Percentiles rank a stretch among this genome's conserved stretches.
phyloP scores from a whole-genome alignment of 2,113 vertebrate species.

The Cnemophilus loriae region DNA sequence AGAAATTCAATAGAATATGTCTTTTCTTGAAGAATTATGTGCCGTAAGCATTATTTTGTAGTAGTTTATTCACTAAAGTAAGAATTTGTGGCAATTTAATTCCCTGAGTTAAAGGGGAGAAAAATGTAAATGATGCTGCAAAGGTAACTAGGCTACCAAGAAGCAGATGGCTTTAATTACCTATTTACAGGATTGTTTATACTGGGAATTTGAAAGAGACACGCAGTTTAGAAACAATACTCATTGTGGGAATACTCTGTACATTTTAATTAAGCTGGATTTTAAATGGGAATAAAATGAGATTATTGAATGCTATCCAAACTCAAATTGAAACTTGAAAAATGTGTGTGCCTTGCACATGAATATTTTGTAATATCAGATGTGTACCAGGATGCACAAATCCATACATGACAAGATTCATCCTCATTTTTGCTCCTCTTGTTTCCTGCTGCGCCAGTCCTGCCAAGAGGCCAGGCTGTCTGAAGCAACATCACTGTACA shows the following conservation, averaged over 20 bases:
- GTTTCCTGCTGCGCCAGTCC: neutral
- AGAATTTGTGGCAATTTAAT: constrained; percentile 56
- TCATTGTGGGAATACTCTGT: constrained; percentile 57
- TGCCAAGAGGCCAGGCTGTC: neutral
- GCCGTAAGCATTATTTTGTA: constrained; percentile 17
- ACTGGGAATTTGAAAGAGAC: constrained; percentile 65
- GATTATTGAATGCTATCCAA: constrained; percentile 54
- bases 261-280: constrained; percentile 67
- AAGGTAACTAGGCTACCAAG: constrained; percentile 67
- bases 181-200: constrained; percentile 72
- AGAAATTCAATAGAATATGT: constrained; percentile 23
- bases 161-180: constrained; percentile 79
- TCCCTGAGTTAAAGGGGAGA: constrained; percentile 45
- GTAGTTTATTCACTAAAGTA: constrained; percentile 42
- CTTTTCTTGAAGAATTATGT: constrained; percentile 8
- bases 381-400: neutral
- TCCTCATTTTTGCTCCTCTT: neutral
- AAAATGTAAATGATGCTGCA: constrained; percentile 50
- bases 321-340: constrained; percentile 49
- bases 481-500: neutral
- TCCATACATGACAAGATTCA: neutral
- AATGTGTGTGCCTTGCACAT: neutral
- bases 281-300: constrained; percentile 56
- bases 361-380: neutral
- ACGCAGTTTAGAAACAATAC: constrained; percentile 68